Percentiles rank a stretch among this genome's conserved stretches.
Evolutionary conservation across 2,888 invertebrate species (phyloP).

Genomic region (Limnephilus marmoratus): DNA sequence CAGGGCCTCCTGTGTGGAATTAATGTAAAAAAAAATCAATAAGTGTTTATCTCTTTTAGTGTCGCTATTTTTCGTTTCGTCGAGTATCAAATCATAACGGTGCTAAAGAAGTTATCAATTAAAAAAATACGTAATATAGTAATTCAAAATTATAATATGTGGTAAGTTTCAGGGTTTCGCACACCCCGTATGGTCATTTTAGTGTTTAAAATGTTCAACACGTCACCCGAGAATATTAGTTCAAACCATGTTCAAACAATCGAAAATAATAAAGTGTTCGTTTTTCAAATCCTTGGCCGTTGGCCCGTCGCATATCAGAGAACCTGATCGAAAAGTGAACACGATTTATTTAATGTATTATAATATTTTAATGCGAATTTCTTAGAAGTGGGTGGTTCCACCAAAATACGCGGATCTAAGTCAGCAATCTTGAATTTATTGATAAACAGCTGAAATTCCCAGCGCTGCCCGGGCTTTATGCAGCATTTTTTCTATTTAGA

Average conservation of each 20-base stretch:
- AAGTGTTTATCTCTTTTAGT: too few relatives aligned
- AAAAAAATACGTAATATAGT: too few relatives aligned
- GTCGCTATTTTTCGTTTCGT: too few relatives aligned
- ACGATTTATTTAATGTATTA: neutral
- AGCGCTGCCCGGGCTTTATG: too few relatives aligned
- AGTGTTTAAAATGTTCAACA: neutral
- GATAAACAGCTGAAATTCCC: too few relatives aligned
- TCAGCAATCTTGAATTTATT: neutral
- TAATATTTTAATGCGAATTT: neutral
- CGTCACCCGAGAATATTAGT: neutral
- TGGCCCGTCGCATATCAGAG: neutral
- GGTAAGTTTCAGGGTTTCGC: neutral
- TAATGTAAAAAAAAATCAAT: too few relatives aligned
- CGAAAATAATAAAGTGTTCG: neutral
- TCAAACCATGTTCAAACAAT: neutral
- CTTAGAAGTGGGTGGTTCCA: neutral
- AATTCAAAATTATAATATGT: too few relatives aligned
- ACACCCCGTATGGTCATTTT: neutral
- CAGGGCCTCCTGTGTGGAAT: too few relatives aligned
- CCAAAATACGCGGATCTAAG: neutral
- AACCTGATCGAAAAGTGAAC: neutral
- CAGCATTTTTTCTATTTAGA: too few relatives aligned
- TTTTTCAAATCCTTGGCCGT: neutral
- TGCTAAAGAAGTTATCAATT: too few relatives aligned
- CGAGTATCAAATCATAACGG: too few relatives aligned